Evolutionary conservation across 2,797 vertebrate species (phyloP), one percentile per base, ranked within the genome.

Genomic region (Esox masquinongy): DNA sequence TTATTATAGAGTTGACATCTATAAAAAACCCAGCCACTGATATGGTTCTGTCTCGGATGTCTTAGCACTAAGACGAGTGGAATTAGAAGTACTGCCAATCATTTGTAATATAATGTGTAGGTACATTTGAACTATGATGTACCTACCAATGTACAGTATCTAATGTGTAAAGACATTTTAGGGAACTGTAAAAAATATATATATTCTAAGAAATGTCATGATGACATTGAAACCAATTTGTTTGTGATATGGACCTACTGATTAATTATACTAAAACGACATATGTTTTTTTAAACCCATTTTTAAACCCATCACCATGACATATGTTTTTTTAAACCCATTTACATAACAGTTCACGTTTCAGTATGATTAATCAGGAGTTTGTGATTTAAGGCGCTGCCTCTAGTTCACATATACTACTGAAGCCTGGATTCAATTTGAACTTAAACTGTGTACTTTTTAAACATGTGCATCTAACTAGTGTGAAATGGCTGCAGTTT

Each of bases 121-220:
- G 11, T 26, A 26, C 22, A 63, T 63, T 63, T 63, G 26, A 29
- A 53, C 51, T n/a, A 53, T 1, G 22, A 22, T 12, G 11, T 26
- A 12, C 9, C 24, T 14, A 63, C 24, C 24, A 63, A 83, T 69
- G 69, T 85, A 74, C 64, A 79, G 75, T 81, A 49, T 61, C 17
- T 53, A 17, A 53, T 6, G 51, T 19, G 5, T 53, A 53, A 53
- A 53, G 16, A 53, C 19, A 19, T 15, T 53, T 16, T 19, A 53
- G 15, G 19, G 51, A 53, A 53, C 16, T 8, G 12, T 73, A 78
- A 82, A 79, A 75, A 81, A 50, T 72, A 84, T n/a, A n/a, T n/a
- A n/a, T n/a, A n/a, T n/a, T n/a, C n/a, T n/a, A n/a, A n/a, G n/a
- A n/a, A n/a, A n/a, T n/a, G n/a, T n/a, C n/a, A n/a, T n/a, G n/a